Conservation (phyloP, 2,888 invertebrate species). For the Hypercompe scribonia region DNA sequence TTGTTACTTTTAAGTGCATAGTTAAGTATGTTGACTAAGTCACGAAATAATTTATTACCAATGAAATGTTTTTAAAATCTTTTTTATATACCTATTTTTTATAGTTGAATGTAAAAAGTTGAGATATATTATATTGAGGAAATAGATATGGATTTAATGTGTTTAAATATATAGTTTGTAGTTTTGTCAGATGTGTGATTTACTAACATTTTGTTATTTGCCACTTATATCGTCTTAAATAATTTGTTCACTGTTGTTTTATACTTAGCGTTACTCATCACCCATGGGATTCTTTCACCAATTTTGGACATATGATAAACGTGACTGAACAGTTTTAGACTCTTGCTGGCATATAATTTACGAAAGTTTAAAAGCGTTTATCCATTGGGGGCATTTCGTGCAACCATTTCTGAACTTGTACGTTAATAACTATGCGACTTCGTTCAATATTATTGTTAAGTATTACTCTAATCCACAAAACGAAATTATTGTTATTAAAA, state of each 20-base stretch:
- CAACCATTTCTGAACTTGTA: too few species aligned
- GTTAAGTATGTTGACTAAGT: slow-evolving; percentile 83
- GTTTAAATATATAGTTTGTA: slow-evolving; percentile 68
- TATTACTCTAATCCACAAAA: too few species aligned
- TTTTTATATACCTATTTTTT: slow-evolving; percentile 75
- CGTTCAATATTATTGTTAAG: too few species aligned
- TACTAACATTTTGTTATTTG: slow-evolving; percentile 75
- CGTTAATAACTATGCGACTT: too few species aligned
- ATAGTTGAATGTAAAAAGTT: slow-evolving; percentile 77
- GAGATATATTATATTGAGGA: slow-evolving; percentile 73
- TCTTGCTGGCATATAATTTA: too few species aligned
- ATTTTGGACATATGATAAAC: not conserved
- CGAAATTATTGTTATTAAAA: too few species aligned
- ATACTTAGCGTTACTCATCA: slow-evolving; percentile 33
- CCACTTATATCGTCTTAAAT: slow-evolving; percentile 51
- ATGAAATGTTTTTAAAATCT: slow-evolving; percentile 84
- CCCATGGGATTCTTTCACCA: not conserved
- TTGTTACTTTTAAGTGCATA: slow-evolving; percentile 65
- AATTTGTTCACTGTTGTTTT: slow-evolving; percentile 44
- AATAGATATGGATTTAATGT: slow-evolving; percentile 67
- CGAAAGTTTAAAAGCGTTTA: too few species aligned
- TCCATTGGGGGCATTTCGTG: too few species aligned
- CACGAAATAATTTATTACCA: slow-evolving; percentile 86
- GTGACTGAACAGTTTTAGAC: not conserved
- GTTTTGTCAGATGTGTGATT: slow-evolving; percentile 79